Conservation (phyloP, 2,113 vertebrate species). For the Orthochromis malagaraziensis region DNA sequence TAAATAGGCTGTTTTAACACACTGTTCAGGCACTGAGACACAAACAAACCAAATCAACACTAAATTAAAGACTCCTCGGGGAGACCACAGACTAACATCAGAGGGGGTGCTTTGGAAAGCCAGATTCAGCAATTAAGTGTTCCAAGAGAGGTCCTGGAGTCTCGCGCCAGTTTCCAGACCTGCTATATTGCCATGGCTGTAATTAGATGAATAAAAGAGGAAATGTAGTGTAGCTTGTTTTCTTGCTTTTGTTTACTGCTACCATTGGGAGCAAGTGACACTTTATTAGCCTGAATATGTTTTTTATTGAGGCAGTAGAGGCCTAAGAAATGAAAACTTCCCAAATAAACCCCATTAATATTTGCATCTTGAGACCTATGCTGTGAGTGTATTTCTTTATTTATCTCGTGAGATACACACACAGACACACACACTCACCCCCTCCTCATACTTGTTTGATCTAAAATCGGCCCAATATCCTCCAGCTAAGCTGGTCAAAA, state of each 20-base stretch:
- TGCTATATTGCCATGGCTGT: background rate
- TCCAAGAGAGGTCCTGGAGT: conserved; percentile 11
- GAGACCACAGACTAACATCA: conserved; percentile 30
- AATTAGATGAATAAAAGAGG: background rate
- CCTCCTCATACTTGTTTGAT: background rate
- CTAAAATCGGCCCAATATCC: conserved; percentile 20
- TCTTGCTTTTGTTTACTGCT: conserved; percentile 34
- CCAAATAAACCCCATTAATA: conserved; percentile 37
- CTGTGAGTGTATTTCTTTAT: conserved; percentile 3
- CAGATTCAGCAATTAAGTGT: conserved; percentile 27
- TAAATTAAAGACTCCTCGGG: conserved; percentile 49
- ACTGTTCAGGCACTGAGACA: conserved; percentile 37
- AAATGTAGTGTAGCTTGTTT: conserved; percentile 9
- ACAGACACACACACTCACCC: background rate
- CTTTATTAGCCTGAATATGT: conserved; percentile 52
- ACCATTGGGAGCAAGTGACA: conserved; percentile 45
- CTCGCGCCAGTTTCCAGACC: background rate
- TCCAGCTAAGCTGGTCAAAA: conserved; percentile 38
- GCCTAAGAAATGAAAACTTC: conserved; percentile 21
- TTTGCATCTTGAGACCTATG: conserved; percentile 32
- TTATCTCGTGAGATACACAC: conserved; percentile 11
- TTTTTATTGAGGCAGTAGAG: conserved; percentile 17
- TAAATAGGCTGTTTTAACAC: conserved; percentile 57
- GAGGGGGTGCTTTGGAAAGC: conserved; percentile 38
- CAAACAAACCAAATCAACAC: conserved; percentile 54